phyloP scores from a whole-genome alignment of 2,888 invertebrate genomes.

The Diarsia brunnea region DNA sequence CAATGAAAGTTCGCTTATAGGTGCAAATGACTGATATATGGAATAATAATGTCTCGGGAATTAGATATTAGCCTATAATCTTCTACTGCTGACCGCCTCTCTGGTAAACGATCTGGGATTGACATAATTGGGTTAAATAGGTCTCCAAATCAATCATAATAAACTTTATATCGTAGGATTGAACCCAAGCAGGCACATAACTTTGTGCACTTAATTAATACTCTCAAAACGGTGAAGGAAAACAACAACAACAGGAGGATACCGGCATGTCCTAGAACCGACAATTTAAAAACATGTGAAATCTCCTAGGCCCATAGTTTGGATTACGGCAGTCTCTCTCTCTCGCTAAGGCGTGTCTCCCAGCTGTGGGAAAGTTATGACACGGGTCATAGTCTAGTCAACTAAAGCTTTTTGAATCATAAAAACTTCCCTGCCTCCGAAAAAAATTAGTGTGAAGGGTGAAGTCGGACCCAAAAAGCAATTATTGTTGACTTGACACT shows the following conservation, averaged over 20 bases:
- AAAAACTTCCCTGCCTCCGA: no score
- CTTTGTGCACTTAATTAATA: neutral
- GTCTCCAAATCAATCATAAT: neutral
- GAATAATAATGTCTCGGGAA: neutral
- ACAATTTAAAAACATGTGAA: neutral
- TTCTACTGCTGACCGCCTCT: neutral
- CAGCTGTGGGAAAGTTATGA: no score
- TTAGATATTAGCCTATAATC: neutral
- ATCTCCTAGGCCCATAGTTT: neutral
- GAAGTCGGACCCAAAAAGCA: no score
- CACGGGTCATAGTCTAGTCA: no score
- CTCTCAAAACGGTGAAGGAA: neutral
- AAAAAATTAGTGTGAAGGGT: no score
- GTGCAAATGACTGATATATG: neutral
- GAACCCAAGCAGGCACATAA: neutral
- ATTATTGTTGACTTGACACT: neutral
- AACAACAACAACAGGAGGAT: no score
- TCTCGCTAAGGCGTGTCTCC: neutral
- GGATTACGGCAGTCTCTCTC: neutral
- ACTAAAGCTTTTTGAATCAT: no score
- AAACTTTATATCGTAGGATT: neutral
- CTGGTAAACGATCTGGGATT: neutral
- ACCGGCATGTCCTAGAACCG: no score
- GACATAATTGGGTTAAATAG: neutral
- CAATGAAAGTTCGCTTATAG: neutral